Evolutionary conservation across 2,888 invertebrate species (phyloP).

Genomic region (Apocheima hispidaria): DNA sequence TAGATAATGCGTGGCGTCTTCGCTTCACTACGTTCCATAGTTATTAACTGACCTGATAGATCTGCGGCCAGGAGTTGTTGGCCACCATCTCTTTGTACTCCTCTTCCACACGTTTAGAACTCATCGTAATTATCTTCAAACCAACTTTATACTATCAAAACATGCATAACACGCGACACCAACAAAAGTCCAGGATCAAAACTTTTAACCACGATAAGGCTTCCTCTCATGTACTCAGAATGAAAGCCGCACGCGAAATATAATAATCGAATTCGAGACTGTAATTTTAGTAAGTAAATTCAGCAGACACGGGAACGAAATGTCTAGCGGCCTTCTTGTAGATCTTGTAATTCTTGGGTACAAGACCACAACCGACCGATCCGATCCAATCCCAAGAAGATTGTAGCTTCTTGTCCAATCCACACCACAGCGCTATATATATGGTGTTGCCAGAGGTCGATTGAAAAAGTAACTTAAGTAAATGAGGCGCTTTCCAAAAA

Average conservation of each 20-base stretch:
- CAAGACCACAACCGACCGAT: too few species aligned
- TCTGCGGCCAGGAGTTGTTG: conserved; percentile 89
- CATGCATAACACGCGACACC: conserved; percentile 34
- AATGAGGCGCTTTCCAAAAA: too few species aligned
- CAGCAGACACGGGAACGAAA: conserved; percentile 6
- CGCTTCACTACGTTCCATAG: background rate
- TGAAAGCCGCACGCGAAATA: background rate
- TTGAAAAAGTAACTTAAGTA: too few species aligned
- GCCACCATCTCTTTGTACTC: conserved; percentile 90
- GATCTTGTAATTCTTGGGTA: too few species aligned
- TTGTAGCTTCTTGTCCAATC: too few species aligned
- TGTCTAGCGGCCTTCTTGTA: conserved; percentile 9
- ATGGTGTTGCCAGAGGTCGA: too few species aligned
- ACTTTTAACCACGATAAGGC: conserved; percentile 22
- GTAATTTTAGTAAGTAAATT: conserved; percentile 1
- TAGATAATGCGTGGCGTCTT: conserved; percentile 43
- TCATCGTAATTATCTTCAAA: conserved; percentile 47
- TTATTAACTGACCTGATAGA: conserved; percentile 88
- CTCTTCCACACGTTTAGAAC: conserved; percentile 84
- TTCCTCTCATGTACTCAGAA: conserved; percentile 2
- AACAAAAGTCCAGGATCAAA: conserved; percentile 22
- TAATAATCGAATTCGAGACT: background rate
- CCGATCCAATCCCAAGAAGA: too few species aligned
- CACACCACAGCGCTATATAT: too few species aligned
- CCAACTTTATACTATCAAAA: conserved; percentile 41